Evolutionary conservation across 2,888 invertebrate genomes (phyloP).

Genomic region (Synergus laeviventris): DNA sequence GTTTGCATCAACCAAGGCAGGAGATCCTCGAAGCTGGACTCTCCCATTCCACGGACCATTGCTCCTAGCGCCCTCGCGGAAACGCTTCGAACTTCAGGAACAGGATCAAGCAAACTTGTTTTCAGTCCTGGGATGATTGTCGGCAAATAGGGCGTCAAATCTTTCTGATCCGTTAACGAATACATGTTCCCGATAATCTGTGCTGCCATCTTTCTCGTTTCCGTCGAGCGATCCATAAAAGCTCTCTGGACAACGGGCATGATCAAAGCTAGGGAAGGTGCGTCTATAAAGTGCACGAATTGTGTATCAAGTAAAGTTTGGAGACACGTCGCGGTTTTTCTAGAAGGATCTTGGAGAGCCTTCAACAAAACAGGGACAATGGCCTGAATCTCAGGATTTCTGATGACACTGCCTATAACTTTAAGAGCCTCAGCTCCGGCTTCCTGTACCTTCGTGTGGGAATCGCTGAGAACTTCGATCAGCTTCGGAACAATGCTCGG

Average conservation of each 20-base stretch:
- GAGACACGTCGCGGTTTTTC: slow-evolving; percentile 94
- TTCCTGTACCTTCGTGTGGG: slow-evolving; percentile 97
- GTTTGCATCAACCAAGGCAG: slow-evolving; percentile 99
- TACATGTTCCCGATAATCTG: slow-evolving; percentile 99
- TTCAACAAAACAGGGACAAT: slow-evolving; percentile 91
- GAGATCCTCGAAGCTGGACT: slow-evolving; percentile 95
- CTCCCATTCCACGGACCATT: slow-evolving; percentile 98
- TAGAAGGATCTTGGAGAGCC: slow-evolving; percentile 97
- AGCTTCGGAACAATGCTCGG: slow-evolving; percentile 98
- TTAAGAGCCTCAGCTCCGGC: slow-evolving; percentile 97
- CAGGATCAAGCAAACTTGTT: slow-evolving; percentile 96
- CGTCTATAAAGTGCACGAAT: slow-evolving; percentile 99
- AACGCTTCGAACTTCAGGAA: slow-evolving; percentile 96
- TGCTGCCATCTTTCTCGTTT: slow-evolving; percentile 99
- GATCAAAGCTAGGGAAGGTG: slow-evolving; percentile 97
- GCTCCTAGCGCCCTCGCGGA: slow-evolving; percentile 97
- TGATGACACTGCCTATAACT: slow-evolving; percentile 97
- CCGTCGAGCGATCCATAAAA: slow-evolving; percentile 97
- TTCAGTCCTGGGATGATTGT: slow-evolving; percentile 98
- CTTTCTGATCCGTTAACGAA: slow-evolving; percentile 98
- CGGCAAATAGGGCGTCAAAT: slow-evolving; percentile 95
- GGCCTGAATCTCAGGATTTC: slow-evolving; percentile 98
- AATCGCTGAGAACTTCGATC: slow-evolving; percentile 97
- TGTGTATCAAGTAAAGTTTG: slow-evolving; percentile 95
- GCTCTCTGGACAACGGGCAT: slow-evolving; percentile 99